These are phyloP conservation scores for Antechinus flavipes DNA, from an alignment of 2,113 vertebrate genomes.

Conservation along the genomic window DNA sequence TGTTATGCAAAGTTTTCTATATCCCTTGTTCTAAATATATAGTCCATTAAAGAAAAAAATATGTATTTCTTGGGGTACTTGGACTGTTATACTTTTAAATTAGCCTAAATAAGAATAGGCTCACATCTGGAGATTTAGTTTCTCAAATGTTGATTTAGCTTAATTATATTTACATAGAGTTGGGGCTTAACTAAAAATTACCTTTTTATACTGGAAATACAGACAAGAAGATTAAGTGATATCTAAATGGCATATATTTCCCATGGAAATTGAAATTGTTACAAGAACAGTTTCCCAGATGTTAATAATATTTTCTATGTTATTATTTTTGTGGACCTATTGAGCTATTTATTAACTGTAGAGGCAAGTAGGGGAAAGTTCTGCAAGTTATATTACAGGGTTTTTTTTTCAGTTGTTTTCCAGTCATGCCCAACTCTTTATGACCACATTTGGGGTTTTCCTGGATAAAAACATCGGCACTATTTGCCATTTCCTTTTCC, in stretches of 20 bases:
- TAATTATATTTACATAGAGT: neutral
- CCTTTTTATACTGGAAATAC: neutral
- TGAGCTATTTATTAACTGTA: slow-evolving; percentile 19
- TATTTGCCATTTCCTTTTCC: neutral
- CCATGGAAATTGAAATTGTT: neutral
- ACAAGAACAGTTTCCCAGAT: slow-evolving; percentile 16
- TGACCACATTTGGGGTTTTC: neutral
- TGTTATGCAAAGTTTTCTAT: slow-evolving; percentile 27
- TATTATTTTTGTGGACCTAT: slow-evolving; percentile 15
- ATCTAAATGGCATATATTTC: neutral
- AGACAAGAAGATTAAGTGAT: neutral
- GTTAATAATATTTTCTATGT: neutral
- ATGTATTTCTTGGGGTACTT: slow-evolving; percentile 62
- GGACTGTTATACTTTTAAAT: slow-evolving; percentile 63
- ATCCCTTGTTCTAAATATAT: slow-evolving; percentile 47
- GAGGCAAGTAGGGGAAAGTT: neutral
- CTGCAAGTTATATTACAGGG: neutral
- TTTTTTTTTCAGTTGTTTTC: neutral
- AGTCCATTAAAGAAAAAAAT: slow-evolving; percentile 48
- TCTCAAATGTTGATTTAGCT: slow-evolving; percentile 68
- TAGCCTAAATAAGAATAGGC: slow-evolving; percentile 60
- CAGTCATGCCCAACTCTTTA: neutral
- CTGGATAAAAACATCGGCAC: neutral
- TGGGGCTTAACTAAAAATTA: neutral
- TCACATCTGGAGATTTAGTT: slow-evolving; percentile 60